phyloP scores from a whole-genome alignment of 2,888 invertebrate genomes.

The Perdita meconis region DNA sequence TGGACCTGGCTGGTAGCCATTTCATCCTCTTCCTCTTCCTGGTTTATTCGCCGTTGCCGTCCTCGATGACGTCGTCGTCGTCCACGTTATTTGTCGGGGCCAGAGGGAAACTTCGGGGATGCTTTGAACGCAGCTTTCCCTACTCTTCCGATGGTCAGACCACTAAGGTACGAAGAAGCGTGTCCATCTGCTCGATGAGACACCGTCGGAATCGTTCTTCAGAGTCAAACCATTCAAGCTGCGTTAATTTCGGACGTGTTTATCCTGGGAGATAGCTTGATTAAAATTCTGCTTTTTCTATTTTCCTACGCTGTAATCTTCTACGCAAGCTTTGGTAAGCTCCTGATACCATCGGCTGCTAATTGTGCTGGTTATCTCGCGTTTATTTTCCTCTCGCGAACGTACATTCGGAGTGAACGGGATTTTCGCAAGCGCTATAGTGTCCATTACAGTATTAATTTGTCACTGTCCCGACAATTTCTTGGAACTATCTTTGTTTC shows the following conservation, averaged over 20 bases:
- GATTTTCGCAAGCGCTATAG: too few species aligned
- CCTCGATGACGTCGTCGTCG: constrained; percentile 21
- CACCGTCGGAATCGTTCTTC: not conserved
- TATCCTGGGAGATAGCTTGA: constrained; percentile 7
- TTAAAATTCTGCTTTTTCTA: not conserved
- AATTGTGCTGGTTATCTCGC: too few species aligned
- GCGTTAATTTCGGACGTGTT: constrained; percentile 10
- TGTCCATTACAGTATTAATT: too few species aligned
- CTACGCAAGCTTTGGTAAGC: too few species aligned
- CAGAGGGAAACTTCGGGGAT: constrained; percentile 36
- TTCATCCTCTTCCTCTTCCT: constrained; percentile 53
- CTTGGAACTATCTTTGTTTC: too few species aligned
- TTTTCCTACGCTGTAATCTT: too few species aligned
- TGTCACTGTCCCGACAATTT: too few species aligned
- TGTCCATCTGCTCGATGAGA: not conserved
- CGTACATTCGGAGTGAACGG: too few species aligned
- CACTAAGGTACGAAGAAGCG: constrained; percentile 9
- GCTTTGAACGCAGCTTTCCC: constrained; percentile 25
- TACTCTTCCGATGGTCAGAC: not conserved
- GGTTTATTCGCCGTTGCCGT: constrained; percentile 41
- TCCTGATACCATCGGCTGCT: too few species aligned
- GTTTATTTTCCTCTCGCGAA: too few species aligned
- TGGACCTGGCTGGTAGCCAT: constrained; percentile 48
- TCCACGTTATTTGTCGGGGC: constrained; percentile 64
- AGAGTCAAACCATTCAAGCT: not conserved